Conservation (phyloP, 2,113 vertebrate genomes). For the Semnornis frantzii region DNA sequence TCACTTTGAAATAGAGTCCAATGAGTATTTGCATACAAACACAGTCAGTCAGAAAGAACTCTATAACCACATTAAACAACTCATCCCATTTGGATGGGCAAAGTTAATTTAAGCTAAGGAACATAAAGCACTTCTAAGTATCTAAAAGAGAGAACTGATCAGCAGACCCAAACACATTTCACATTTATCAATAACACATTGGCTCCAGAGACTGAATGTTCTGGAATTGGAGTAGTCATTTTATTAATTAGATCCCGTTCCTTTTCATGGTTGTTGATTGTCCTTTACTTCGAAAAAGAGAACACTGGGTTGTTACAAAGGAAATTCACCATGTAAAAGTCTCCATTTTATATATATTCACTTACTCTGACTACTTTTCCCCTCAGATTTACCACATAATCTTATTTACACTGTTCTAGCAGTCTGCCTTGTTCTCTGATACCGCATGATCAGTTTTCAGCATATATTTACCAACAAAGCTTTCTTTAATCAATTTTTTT, state of each 20-base stretch:
- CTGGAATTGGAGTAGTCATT: conserved; percentile 13
- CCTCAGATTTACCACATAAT: not conserved
- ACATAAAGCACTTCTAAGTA: conserved; percentile 46
- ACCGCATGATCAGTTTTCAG: not conserved
- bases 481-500: conserved; percentile 20
- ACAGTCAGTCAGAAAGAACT: conserved; percentile 6
- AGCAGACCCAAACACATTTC: conserved; percentile 32
- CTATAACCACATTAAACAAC: conserved; percentile 36
- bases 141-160: conserved; percentile 38
- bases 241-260: conserved; percentile 41
- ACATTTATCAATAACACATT: conserved; percentile 46
- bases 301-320: not conserved
- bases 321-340: not conserved
- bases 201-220: conserved; percentile 17
- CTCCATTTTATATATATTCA: conserved; percentile 9
- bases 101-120: conserved; percentile 64
- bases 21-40: conserved; percentile 28
- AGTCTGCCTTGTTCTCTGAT: not conserved
- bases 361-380: not conserved
- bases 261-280: conserved; percentile 20
- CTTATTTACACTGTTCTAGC: not conserved
- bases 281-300: conserved; percentile 22
- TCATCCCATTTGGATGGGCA: conserved; percentile 32
- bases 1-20: not conserved
- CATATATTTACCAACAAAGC: not conserved